phyloP scores from a whole-genome alignment of 1,140 invertebrate genomes.

The Tetramorium parvispinum region DNA sequence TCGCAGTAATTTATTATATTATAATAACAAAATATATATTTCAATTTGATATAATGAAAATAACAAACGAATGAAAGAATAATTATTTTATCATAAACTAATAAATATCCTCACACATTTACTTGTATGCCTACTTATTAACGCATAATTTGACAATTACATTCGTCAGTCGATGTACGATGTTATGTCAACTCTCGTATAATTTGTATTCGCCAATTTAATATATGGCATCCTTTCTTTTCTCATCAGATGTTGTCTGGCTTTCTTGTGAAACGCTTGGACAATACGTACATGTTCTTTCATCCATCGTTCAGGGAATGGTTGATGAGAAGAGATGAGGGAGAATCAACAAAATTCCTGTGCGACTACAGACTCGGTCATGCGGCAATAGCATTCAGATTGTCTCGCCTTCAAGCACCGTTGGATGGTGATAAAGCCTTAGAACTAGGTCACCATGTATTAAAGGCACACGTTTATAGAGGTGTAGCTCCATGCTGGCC shows the following conservation, averaged over 20 bases:
- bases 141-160: background rate
- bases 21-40: background rate
- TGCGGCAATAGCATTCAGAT: constrained; percentile 95
- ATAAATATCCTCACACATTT: background rate
- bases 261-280: constrained; percentile 94
- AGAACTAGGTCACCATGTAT: constrained; percentile 97
- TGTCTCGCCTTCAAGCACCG: constrained; percentile 94
- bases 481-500: constrained; percentile 82
- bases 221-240: constrained; percentile 16
- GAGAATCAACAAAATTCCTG: constrained; percentile 95
- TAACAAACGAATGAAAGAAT: background rate
- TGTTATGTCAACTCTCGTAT: background rate
- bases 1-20: constrained; percentile 10
- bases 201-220: background rate
- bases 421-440: constrained; percentile 94
- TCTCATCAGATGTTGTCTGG: constrained; percentile 89
- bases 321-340: constrained; percentile 96
- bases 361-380: constrained; percentile 95
- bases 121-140: background rate
- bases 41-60: background rate
- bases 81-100: background rate
- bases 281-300: constrained; percentile 98
- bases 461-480: constrained; percentile 98
- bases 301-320: constrained; percentile 98
- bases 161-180: background rate